Conservation (phyloP, 1,140 invertebrate genomes). For the Argopecten irradians region DNA sequence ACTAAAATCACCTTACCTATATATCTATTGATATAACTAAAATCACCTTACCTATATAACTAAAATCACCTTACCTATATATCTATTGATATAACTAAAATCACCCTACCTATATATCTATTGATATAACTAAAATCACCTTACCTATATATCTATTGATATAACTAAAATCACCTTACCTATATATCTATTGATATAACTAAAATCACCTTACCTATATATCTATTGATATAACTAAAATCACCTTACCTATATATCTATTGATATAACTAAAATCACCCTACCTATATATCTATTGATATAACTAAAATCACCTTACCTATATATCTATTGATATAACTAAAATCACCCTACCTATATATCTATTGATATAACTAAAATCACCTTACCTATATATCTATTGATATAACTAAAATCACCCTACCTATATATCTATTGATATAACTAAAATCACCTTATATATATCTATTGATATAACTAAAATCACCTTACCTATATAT, state of each 20-base stretch:
- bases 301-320: neutral
- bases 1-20: neutral
- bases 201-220: neutral
- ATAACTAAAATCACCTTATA: neutral
- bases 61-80: neutral
- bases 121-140: neutral
- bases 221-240: neutral
- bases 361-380: neutral
- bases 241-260: neutral
- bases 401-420: neutral
- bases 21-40: neutral
- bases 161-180: neutral
- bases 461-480: neutral
- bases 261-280: neutral
- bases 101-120: neutral
- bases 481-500: neutral
- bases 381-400: neutral
- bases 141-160: neutral
- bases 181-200: neutral
- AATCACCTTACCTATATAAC: too few species aligned
- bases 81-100: neutral
- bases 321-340: neutral
- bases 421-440: neutral
- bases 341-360: neutral
- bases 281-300: neutral